phyloP scores from a whole-genome alignment of 2,113 vertebrate genomes.

The Sialia sialis region DNA sequence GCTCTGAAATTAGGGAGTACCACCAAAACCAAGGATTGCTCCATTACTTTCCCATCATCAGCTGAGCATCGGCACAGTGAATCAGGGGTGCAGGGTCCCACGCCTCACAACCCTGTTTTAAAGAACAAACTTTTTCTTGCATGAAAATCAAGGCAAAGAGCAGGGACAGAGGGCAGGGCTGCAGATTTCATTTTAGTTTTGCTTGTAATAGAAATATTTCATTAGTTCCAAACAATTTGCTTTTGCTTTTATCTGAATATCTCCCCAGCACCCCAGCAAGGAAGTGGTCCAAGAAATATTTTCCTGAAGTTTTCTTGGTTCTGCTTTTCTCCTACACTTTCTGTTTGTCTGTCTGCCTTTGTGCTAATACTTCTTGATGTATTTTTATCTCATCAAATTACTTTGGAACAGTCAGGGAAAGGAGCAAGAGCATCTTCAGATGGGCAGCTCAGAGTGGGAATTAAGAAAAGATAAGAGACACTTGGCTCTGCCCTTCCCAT shows the following conservation, averaged over 20 bases:
- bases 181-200: neutral
- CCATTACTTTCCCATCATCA: neutral
- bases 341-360: neutral
- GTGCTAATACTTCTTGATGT: neutral
- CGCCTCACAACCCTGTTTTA: neutral
- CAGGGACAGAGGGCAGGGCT: neutral
- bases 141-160: neutral
- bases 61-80: rapidly evolving
- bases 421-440: neutral
- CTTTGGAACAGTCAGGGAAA: neutral
- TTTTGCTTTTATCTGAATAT: neutral
- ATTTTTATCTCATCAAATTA: neutral
- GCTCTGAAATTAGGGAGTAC: neutral
- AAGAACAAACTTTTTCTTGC: neutral
- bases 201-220: neutral
- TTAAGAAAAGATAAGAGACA: neutral
- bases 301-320: neutral
- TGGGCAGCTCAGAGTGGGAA: neutral
- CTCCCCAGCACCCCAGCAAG: neutral
- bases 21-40: neutral
- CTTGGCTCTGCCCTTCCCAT: neutral
- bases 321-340: neutral
- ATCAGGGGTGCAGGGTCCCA: rapidly evolving
- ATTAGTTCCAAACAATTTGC: neutral
- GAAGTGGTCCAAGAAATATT: neutral